These are phyloP conservation scores for Ennomos fuscantarius DNA, from an alignment of 2,888 invertebrate genomes.

Conservation along the genomic window DNA sequence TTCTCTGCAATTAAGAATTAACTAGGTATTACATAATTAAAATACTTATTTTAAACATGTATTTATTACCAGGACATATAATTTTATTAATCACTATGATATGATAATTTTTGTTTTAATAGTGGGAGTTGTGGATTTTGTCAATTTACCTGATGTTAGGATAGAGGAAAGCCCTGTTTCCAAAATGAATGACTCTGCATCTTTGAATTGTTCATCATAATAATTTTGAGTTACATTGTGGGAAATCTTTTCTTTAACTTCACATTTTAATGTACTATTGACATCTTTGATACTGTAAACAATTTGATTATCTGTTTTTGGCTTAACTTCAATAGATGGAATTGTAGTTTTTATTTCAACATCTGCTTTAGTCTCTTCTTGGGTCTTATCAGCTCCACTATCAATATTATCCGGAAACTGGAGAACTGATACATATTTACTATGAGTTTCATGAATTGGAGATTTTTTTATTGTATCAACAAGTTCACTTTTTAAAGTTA, in stretches of 20 bases:
- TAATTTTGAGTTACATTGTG: slow-evolving; percentile 68
- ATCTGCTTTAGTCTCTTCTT: slow-evolving; percentile 30
- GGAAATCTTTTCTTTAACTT: slow-evolving; percentile 57
- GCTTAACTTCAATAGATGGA: slow-evolving; percentile 55
- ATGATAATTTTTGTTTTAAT: too few relatives aligned
- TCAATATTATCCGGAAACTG: slow-evolving; percentile 21
- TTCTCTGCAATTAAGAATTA: slow-evolving; percentile 57
- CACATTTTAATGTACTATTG: slow-evolving; percentile 51
- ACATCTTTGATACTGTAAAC: slow-evolving; percentile 48
- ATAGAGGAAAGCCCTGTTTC: slow-evolving; percentile 84
- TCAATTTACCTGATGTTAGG: slow-evolving; percentile 70
- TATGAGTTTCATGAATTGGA: slow-evolving; percentile 38
- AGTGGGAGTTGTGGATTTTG: too few relatives aligned
- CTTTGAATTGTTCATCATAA: slow-evolving; percentile 89
- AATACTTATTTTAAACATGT: too few relatives aligned
- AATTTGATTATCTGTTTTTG: slow-evolving; percentile 53
- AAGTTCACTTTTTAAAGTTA: slow-evolving; percentile 19
- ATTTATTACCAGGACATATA: too few relatives aligned
- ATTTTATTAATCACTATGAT: too few relatives aligned
- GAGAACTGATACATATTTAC: slow-evolving; percentile 32
- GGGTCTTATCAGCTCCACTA: slow-evolving; percentile 37
- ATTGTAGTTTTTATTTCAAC: slow-evolving; percentile 47
- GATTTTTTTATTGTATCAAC: slow-evolving; percentile 41
- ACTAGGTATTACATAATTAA: too few relatives aligned
- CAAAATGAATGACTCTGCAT: slow-evolving; percentile 92